Evolutionary conservation across 2,888 invertebrate genomes (phyloP), one percentile per base, ranked within the genome.

Genomic region (Acanthococcus lagerstroemiae): DNA sequence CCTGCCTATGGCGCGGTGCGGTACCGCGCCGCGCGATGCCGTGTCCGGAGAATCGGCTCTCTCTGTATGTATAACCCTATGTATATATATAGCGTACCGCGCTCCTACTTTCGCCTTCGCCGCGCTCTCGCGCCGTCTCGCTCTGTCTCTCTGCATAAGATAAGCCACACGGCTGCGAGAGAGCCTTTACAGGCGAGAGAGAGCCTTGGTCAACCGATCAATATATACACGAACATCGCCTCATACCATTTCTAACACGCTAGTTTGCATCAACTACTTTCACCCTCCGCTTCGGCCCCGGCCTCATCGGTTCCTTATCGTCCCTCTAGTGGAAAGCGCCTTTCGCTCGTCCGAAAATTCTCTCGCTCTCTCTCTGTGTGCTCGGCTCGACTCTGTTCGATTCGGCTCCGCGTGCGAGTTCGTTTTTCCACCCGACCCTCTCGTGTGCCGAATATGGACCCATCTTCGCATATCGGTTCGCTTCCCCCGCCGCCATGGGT

Each of bases 171-270:
- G 25, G 22, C 58, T 46, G 22, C n/a, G 9, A 21, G 56, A 57
- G 37, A 37, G 46, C 57, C 45, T 57, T 57, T 52, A 21, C 21
- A 17, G 22, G 27, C 15, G 61, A 61, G 37, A 61, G 61, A 63
- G 27, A 63, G 63, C 63, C 52, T 63, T 63, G 63, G 63, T 63
- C 63, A 63, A 63, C 63, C 63, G 63, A 63, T 63, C 63, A 54
- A 63, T 63, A 63, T 63, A 63, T 63, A 63, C 63, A 63, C 63
- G 63, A 63, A 63, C 63, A 54, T 63, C 54, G 63, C 63, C 63
- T 52, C 52, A 50, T 54, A 52, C 27, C 54, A 52, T 63, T 63
- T 37, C 63, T 63, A 63, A 63, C 63, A 63, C 63, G 63, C 63
- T 63, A 63, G 37, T 63, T 63, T 63, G 63, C 63, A 63, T 63